Base-by-base conservation (phyloP, 2,113 vertebrate species). In the Podiceps cristatus region DNA sequence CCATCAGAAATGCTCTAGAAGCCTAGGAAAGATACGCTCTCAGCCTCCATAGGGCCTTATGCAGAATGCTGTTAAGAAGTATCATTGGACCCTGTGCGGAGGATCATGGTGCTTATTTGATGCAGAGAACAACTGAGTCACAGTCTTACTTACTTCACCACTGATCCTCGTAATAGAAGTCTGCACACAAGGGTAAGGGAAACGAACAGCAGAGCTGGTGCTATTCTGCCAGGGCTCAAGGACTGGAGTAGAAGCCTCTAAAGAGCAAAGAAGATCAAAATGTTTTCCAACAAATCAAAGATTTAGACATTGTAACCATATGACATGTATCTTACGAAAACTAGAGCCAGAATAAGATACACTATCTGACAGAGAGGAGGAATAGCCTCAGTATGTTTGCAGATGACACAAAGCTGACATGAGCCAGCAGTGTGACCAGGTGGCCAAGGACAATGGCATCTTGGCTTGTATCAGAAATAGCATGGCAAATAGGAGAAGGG, bases 111-210 rank as follows among this genome's bases (percentile, higher is more conserved):
- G 22, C 40, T 49, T 40, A 52, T 49, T 7, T 45, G 49, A 73
- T 33, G 60, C 19, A 66, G 11, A 74, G 11, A 83, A 78, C 10
- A 74, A 74, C 3, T 8, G 6, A 42, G 8, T 89, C 47, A 22
- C 4, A 60, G 67, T 59, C 42, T 93, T 52, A 98, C 94, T 93
- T 97, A 99, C 99, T 98, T 99, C 98, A 86, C 97, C 98, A 11
- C 55, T 68, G 94, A 99, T 97, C 52, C 80, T 94, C 3, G 98
- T 98, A 76, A 99, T 88, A 7, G 98, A 98, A 10, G 83, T 99
- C 92, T 99, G 99, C 64, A 98, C 71, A 45, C 99, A 99, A 5
- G 97, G 91, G 33, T 97, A 97, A 17, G 99, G 98, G 77, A 99
- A 99, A 53, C 31, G 98, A 81, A 99, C 74, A 73, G 87, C 88